Evolutionary conservation across 2,113 vertebrate genomes (phyloP).

Genomic region (Macaca mulatta): DNA sequence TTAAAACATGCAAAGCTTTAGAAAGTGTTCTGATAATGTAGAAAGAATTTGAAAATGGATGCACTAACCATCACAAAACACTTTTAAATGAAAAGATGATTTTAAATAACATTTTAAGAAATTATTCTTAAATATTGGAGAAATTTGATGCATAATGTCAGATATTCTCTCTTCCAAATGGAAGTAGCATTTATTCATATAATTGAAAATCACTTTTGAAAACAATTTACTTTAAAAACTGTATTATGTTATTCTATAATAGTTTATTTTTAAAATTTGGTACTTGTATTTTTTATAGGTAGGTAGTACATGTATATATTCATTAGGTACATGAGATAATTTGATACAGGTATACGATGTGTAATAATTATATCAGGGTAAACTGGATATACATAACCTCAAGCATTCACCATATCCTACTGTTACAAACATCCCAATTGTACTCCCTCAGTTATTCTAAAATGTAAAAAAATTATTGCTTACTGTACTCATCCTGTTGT

Average conservation of each 20-base stretch:
- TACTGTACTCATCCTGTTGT: too few relatives aligned
- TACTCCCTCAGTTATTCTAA: too few relatives aligned
- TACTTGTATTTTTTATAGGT: too few relatives aligned
- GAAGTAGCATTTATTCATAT: background rate
- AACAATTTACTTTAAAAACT: background rate
- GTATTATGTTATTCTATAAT: background rate
- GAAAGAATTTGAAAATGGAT: background rate
- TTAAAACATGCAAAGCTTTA: background rate
- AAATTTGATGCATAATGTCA: background rate
- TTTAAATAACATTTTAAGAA: background rate
- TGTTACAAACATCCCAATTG: too few relatives aligned
- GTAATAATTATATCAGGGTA: too few relatives aligned
- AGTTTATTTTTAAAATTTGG: background rate
- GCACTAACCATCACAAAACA: background rate
- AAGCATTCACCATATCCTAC: too few relatives aligned
- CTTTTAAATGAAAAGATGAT: background rate
- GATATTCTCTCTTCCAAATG: background rate
- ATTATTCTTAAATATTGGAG: background rate
- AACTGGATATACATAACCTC: too few relatives aligned
- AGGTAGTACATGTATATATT: too few relatives aligned
- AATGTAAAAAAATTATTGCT: too few relatives aligned
- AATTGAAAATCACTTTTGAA: background rate
- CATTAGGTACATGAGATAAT: too few relatives aligned
- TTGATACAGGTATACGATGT: too few relatives aligned
- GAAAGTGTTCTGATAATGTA: background rate